Evolutionary conservation across 2,113 vertebrate species (phyloP).

Genomic region (Aramus guarauna): DNA sequence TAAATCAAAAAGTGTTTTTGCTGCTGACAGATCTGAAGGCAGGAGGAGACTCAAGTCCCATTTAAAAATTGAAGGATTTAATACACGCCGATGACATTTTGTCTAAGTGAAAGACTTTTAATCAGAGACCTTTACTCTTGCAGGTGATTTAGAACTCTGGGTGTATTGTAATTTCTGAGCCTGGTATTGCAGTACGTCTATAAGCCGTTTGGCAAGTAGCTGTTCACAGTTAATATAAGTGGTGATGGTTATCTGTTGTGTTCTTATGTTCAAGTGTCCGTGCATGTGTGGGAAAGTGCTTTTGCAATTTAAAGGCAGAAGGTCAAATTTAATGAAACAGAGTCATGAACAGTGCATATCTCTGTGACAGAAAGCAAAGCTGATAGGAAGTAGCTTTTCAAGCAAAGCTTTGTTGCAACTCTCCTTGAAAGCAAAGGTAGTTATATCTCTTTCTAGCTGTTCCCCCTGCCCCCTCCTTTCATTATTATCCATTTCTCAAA

Average conservation of each 20-base stretch:
- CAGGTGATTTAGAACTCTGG: not conserved
- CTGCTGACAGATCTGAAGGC: not conserved
- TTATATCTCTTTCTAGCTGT: not conserved
- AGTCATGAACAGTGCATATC: not conserved
- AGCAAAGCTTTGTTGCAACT: not conserved
- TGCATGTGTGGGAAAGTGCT: not conserved
- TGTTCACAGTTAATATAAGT: not conserved
- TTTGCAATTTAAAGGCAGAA: not conserved
- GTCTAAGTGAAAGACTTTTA: not conserved
- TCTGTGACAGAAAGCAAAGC: not conserved
- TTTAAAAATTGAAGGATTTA: not conserved
- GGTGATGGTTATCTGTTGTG: not conserved
- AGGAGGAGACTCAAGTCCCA: not conserved
- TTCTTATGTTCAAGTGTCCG: not conserved
- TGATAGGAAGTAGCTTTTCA: not conserved
- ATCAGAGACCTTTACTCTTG: not conserved
- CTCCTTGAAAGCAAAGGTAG: not conserved
- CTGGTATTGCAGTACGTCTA: not conserved
- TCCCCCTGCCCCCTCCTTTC: not conserved
- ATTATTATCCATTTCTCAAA: conserved; percentile 21
- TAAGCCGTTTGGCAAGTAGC: not conserved
- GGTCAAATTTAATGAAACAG: not conserved
- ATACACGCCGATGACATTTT: not conserved
- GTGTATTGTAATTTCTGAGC: not conserved
- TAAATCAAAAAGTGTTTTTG: not conserved